Percentiles rank a stretch among this genome's conserved stretches.
Evolutionary conservation across 92 coral and sea anemone genomes (phyloP).

Genomic region (Siderastrea siderea): DNA sequence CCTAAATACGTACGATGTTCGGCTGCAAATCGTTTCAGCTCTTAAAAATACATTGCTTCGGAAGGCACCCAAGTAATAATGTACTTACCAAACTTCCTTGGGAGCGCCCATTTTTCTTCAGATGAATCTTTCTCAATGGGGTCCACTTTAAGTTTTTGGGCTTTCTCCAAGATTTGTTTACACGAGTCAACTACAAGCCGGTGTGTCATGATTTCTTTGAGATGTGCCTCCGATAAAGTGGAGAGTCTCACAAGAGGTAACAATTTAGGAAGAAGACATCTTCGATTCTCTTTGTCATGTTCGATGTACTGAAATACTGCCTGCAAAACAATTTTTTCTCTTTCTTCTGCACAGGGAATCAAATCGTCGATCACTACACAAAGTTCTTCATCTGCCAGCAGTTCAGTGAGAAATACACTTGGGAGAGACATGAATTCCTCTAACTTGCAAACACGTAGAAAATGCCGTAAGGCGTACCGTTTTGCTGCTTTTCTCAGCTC

Average conservation of each 20-base stretch:
- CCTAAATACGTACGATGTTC: too few species aligned
- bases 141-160: conserved; percentile 28
- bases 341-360: conserved; percentile 69
- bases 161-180: conserved; percentile 54
- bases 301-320: conserved; percentile 70
- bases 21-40: neutral
- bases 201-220: conserved; percentile 49
- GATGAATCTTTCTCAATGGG: conserved; percentile 22
- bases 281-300: conserved; percentile 60
- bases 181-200: conserved; percentile 28
- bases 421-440: conserved; percentile 78
- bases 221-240: conserved; percentile 59
- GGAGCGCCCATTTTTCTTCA: conserved; percentile 56
- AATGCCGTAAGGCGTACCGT: conserved; percentile 59
- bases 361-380: conserved; percentile 71
- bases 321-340: conserved; percentile 80
- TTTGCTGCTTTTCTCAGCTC: conserved; percentile 58
- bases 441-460: conserved; percentile 57
- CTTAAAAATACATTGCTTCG: conserved; percentile 52
- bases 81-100: conserved; percentile 72
- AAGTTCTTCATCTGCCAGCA: conserved; percentile 70
- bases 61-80: conserved; percentile 54
- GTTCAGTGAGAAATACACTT: conserved; percentile 44
- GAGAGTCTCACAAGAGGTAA: conserved; percentile 71
- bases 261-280: conserved; percentile 55